Evolutionary conservation across 2,113 vertebrate genomes (phyloP).

Genomic region (Scartelaos histophorus): DNA sequence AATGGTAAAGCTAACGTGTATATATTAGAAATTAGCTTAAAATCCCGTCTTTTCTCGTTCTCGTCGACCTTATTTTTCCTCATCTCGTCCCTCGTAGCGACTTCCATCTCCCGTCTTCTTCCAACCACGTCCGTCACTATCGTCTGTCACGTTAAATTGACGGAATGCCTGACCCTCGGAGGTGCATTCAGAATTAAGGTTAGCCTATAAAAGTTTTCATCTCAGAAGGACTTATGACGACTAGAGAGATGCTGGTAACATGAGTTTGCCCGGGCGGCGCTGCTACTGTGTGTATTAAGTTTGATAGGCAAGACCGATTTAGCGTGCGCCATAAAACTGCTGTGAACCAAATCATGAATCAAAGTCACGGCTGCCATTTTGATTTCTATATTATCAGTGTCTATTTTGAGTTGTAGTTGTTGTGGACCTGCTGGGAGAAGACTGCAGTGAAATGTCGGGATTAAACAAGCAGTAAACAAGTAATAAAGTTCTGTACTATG

Average conservation of each 20-base stretch:
- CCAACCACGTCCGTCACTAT: slow-evolving; percentile 5
- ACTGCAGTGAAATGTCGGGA: slow-evolving; percentile 24
- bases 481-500: too few relatives aligned
- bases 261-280: slow-evolving; percentile 34
- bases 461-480: slow-evolving; percentile 18
- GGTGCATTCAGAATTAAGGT: slow-evolving; percentile 28
- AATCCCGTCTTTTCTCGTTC: too few relatives aligned
- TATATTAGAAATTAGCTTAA: too few relatives aligned
- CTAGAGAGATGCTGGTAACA: slow-evolving; percentile 54
- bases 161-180: slow-evolving; percentile 43
- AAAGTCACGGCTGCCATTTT: slow-evolving; percentile 18
- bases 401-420: background rate
- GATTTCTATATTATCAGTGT: slow-evolving; percentile 18
- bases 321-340: slow-evolving; percentile 47
- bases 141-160: slow-evolving; percentile 51
- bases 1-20: too few relatives aligned
- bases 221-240: slow-evolving; percentile 46
- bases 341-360: slow-evolving; percentile 39
- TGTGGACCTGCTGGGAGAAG: slow-evolving; percentile 1
- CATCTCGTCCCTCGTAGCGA: background rate
- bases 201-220: slow-evolving; percentile 58
- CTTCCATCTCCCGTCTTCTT: too few relatives aligned
- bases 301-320: slow-evolving; percentile 49
- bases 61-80: slow-evolving; percentile 1
- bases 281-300: slow-evolving; percentile 39